Evolutionary conservation across 30 jellyfish, hydroid and myxozoan genomes (phyloP).

Genomic region (Aurelia sp.): DNA sequence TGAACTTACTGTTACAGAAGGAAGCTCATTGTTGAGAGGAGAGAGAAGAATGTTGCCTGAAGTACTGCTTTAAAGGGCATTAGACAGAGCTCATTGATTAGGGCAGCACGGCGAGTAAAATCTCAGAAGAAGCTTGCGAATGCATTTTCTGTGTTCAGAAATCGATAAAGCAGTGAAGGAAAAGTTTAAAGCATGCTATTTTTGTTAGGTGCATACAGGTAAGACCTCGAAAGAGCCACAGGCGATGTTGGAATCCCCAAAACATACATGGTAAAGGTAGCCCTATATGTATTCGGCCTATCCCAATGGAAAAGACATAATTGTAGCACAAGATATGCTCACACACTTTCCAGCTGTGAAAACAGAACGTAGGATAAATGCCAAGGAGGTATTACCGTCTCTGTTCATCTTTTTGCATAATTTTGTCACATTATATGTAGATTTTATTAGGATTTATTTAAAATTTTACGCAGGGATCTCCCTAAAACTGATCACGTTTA

Average conservation of each 20-base stretch:
- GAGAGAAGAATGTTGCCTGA: constrained; percentile 46
- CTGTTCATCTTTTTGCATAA: no score
- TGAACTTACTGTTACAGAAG: constrained; percentile 60
- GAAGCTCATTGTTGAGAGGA: constrained; percentile 35
- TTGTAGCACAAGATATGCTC: constrained; percentile 50
- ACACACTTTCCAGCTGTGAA: constrained; percentile 60
- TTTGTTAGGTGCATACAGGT: constrained; percentile 46
- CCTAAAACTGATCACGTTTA: no score
- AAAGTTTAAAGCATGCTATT: constrained; percentile 22
- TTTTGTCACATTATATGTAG: no score
- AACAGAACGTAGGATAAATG: constrained; percentile 42
- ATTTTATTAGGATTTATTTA: no score
- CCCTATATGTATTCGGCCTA: constrained; percentile 60
- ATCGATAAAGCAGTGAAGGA: constrained; percentile 22
- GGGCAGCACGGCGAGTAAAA: constrained; percentile 59
- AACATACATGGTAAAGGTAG: no score
- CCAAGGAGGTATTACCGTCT: constrained; percentile 31
- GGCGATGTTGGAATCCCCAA: not conserved
- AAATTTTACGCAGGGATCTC: no score
- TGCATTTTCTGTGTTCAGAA: constrained; percentile 58
- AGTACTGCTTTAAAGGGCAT: constrained; percentile 43
- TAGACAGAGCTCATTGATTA: constrained; percentile 53
- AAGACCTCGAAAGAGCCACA: constrained; percentile 72
- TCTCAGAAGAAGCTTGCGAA: constrained; percentile 42
- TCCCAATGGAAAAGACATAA: constrained; percentile 48